A percentile compares a stretch with the other conserved stretches of the same genome.
Evolutionary conservation across 37 sponge, comb jelly and placozoan species (phyloP).

Genomic region (Corticium candelabrum): DNA sequence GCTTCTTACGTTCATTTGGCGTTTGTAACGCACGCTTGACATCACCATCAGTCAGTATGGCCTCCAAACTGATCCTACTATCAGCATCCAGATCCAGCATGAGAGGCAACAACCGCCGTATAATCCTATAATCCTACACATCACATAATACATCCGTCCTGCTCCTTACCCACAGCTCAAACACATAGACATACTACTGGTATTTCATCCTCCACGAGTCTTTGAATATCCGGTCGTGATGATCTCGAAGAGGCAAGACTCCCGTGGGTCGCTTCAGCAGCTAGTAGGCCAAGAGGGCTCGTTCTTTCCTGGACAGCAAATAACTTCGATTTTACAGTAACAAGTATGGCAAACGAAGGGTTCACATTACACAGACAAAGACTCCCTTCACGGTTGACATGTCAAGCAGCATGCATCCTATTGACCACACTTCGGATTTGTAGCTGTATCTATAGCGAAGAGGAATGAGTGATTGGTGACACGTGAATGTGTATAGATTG

Average conservation of each 20-base stretch:
- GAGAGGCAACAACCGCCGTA: conserved; percentile 28
- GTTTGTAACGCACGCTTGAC: conserved; percentile 31
- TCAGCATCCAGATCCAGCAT: conserved; percentile 68
- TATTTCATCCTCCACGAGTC: no score
- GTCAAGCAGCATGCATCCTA: conserved; percentile 85
- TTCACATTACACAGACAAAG: conserved; percentile 66
- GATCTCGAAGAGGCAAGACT: no score
- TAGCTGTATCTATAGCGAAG: conserved; percentile 47
- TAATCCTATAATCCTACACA: conserved; percentile 35
- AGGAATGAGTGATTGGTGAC: not conserved
- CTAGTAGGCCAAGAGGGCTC: not conserved
- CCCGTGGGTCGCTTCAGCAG: not conserved
- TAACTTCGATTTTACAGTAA: not conserved
- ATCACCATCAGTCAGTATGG: conserved; percentile 53
- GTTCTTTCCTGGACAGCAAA: not conserved
- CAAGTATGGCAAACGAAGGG: not conserved
- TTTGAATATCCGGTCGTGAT: no score
- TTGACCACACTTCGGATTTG: conserved; percentile 90
- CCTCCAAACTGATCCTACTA: conserved; percentile 48
- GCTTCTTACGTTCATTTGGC: conserved; percentile 8
- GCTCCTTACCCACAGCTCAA: no score
- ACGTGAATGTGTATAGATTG: no score
- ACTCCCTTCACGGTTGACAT: conserved; percentile 49
- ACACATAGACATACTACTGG: no score
- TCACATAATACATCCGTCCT: no score